phyloP scores from a whole-genome alignment of 2,113 vertebrate genomes.

The Rhinolophus ferrumequinum region DNA sequence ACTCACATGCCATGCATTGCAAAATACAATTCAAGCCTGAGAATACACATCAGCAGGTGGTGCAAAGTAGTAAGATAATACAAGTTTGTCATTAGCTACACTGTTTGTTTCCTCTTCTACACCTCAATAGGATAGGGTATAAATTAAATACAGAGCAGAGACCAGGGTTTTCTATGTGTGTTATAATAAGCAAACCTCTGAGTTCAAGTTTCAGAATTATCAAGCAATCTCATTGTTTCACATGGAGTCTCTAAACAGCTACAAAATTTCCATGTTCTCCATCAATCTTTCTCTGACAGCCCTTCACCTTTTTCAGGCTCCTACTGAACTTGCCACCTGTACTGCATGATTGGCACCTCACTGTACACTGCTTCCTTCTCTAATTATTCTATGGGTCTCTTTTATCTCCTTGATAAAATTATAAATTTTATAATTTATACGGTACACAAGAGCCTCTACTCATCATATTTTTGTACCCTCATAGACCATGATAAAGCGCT shows the following conservation, averaged over 20 bases:
- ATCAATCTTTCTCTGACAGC: slow-evolving; percentile 57
- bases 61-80: background rate
- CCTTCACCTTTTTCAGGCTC: slow-evolving; percentile 3
- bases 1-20: background rate
- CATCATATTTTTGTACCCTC: background rate
- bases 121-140: background rate
- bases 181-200: background rate
- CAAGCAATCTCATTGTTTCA: background rate
- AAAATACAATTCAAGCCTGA: background rate
- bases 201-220: background rate
- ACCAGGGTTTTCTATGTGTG: background rate
- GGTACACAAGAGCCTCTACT: background rate
- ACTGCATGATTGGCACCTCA: background rate
- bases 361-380: background rate
- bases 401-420: background rate
- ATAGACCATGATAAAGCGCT: background rate
- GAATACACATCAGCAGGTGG: background rate
- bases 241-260: background rate
- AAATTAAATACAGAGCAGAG: background rate
- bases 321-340: background rate
- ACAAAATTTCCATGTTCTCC: background rate
- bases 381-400: background rate
- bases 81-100: background rate
- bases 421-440: too few relatives aligned
- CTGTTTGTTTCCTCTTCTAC: background rate